Evolutionary conservation across 2,797 vertebrate species (phyloP).

Genomic region (Urophycis tenuis): DNA sequence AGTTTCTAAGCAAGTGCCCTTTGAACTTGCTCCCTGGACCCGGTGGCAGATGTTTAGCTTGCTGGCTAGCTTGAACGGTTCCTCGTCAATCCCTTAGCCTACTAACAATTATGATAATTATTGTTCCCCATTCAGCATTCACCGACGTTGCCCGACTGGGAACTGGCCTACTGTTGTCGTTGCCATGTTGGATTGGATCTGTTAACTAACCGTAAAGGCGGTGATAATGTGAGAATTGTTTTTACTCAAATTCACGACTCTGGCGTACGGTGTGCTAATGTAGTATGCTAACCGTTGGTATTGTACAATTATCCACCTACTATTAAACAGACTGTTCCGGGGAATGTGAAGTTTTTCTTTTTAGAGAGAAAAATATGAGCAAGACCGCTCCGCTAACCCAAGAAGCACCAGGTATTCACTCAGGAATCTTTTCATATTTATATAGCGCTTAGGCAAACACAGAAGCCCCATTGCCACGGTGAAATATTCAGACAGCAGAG

Average conservation of each 20-base stretch:
- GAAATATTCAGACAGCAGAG: conserved; percentile 41
- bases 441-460: conserved; percentile 45
- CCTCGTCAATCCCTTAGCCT: conserved; percentile 40
- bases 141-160: neutral
- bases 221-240: neutral
- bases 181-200: neutral
- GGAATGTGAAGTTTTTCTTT: conserved; percentile 3
- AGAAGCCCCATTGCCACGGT: conserved; percentile 23
- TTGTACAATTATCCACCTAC: neutral
- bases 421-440: conserved; percentile 49
- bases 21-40: conserved; percentile 45
- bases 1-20: no score
- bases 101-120: conserved; percentile 37
- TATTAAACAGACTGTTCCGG: neutral
- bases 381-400: conserved; percentile 16
- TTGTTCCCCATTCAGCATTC: neutral
- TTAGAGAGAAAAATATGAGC: neutral
- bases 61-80: conserved; percentile 29
- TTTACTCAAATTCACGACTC: neutral
- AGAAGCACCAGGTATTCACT: conserved; percentile 42
- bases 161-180: neutral
- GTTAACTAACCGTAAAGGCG: neutral
- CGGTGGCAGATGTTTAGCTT: conserved; percentile 35
- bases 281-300: neutral
- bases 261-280: neutral